Evolutionary conservation across 2,888 invertebrate genomes (phyloP).

Genomic region (Ichneumoninae sp.): DNA sequence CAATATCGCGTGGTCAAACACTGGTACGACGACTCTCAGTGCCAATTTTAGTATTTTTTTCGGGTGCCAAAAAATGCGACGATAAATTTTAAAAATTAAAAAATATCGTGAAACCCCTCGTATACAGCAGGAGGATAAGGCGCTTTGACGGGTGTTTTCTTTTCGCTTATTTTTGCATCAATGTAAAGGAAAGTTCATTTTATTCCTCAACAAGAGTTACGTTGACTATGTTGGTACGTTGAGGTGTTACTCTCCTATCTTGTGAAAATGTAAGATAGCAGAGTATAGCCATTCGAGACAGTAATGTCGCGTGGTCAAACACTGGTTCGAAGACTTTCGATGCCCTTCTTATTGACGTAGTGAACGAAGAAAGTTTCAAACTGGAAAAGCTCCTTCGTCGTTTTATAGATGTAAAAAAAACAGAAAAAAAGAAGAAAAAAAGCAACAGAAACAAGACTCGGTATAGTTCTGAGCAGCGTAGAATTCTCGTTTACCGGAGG

Average conservation of each 20-base stretch:
- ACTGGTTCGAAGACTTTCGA: not conserved
- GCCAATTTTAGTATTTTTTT: too few relatives aligned
- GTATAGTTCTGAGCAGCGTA: constrained; percentile 21
- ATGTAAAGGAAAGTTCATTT: not conserved
- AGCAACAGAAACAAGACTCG: constrained; percentile 3
- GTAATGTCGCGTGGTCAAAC: not conserved
- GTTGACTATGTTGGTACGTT: too few relatives aligned
- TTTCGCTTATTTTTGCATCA: not conserved
- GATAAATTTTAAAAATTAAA: too few relatives aligned
- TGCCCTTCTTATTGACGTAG: not conserved
- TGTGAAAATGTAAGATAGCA: not conserved
- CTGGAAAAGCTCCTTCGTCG: constrained; percentile 34
- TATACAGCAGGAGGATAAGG: not conserved
- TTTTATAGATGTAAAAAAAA: constrained; percentile 8
- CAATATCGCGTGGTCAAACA: not conserved
- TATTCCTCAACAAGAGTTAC: not conserved
- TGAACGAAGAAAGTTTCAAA: constrained; percentile 29
- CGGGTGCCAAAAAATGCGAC: too few relatives aligned
- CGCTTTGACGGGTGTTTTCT: not conserved
- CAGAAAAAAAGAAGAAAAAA: constrained; percentile 3
- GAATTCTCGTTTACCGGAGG: constrained; percentile 49
- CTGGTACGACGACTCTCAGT: not conserved
- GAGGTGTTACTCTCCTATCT: not conserved
- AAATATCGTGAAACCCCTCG: not conserved
- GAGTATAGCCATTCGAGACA: not conserved